Evolutionary conservation across 2,113 vertebrate species (phyloP).

Genomic region (Ciconia maguari): DNA sequence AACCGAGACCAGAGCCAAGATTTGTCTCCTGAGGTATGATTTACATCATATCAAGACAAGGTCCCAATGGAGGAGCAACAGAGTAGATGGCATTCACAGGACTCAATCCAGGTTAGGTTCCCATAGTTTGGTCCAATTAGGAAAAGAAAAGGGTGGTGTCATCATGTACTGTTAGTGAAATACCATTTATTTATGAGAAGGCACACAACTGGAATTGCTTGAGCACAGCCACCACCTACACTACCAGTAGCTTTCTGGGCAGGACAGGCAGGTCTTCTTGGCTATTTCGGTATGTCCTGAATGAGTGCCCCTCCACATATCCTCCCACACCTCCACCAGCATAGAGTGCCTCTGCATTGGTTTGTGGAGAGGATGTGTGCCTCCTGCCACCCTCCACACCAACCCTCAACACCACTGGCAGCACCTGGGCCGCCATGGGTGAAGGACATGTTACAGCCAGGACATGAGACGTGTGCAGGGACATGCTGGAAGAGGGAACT

Average conservation of each 20-base stretch:
- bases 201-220: not conserved
- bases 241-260: not conserved
- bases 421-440: not conserved
- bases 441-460: not conserved
- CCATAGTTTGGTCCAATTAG: not conserved
- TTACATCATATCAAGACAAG: not conserved
- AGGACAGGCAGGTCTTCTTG: not conserved
- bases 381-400: not conserved
- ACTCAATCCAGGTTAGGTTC: not conserved
- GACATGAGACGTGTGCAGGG: fast-evolving
- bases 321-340: not conserved
- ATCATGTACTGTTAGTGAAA: not conserved
- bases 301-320: no score
- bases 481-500: not conserved
- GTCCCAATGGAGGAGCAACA: not conserved
- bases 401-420: not conserved
- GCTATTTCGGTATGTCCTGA: not conserved
- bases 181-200: not conserved
- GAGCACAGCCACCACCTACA: not conserved
- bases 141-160: not conserved
- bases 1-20: not conserved
- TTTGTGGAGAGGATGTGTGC: not conserved
- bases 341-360: not conserved
- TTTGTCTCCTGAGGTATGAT: not conserved
- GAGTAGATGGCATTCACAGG: not conserved